Evolutionary conservation across 2,888 invertebrate species (phyloP).

Genomic region (Ectemnius cavifrons): DNA sequence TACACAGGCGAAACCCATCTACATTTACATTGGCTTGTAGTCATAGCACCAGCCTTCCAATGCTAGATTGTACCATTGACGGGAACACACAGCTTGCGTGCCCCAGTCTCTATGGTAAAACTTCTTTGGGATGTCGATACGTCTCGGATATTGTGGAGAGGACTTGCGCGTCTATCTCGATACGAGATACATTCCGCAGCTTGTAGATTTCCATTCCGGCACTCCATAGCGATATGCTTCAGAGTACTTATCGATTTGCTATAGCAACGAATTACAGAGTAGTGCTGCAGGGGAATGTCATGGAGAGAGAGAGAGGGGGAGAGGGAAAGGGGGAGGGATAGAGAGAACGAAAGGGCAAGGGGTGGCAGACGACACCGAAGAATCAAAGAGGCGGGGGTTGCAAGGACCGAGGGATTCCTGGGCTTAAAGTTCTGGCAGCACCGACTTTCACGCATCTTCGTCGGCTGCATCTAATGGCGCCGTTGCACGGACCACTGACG

Average conservation of each 20-base stretch:
- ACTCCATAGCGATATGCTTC: slow-evolving; percentile 29
- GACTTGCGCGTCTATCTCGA: background rate
- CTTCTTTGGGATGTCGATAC: background rate
- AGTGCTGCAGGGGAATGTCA: slow-evolving; percentile 17
- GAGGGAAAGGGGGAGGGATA: background rate
- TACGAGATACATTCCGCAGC: slow-evolving; percentile 3
- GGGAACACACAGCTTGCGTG: background rate
- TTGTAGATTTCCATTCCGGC: slow-evolving; percentile 24
- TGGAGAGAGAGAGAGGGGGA: slow-evolving; percentile 12
- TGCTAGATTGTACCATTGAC: background rate
- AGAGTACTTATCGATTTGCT: slow-evolving; percentile 39
- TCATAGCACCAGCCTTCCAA: background rate
- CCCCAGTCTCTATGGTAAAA: background rate
- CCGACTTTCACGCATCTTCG: slow-evolving; percentile 42
- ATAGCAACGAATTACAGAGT: slow-evolving; percentile 24
- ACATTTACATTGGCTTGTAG: slow-evolving; percentile 4
- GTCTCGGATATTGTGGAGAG: background rate
- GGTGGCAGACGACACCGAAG: background rate
- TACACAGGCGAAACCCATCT: background rate
- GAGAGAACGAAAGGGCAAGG: slow-evolving; percentile 5
- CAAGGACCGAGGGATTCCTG: slow-evolving; percentile 14
- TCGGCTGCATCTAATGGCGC: slow-evolving; percentile 45
- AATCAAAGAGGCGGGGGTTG: slow-evolving; percentile 13
- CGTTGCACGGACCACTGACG: slow-evolving; percentile 52
- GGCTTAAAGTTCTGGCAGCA: slow-evolving; percentile 23